Conservation (phyloP, 2,797 vertebrate genomes). For the Semotilus atromaculatus region DNA sequence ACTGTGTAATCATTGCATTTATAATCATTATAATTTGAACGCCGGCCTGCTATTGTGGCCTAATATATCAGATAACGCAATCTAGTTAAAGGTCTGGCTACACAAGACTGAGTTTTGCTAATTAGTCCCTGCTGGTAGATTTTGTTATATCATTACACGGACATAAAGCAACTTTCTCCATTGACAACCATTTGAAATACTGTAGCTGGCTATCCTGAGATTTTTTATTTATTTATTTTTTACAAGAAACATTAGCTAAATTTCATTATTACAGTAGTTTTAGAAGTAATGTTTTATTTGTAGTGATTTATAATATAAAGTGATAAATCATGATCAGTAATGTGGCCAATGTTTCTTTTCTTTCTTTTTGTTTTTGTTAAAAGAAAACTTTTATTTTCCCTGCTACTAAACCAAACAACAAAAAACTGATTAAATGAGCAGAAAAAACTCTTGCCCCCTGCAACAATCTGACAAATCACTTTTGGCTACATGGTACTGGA, state of each 20-base stretch:
- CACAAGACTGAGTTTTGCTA: background rate
- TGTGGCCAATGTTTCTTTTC: background rate
- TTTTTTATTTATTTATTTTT: background rate
- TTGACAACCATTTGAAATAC: background rate
- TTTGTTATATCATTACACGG: background rate
- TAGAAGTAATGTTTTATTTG: background rate
- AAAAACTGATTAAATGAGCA: constrained; percentile 54
- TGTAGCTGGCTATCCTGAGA: background rate
- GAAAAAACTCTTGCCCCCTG: constrained; percentile 57
- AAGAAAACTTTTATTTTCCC: background rate
- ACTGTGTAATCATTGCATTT: background rate
- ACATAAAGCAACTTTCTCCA: background rate
- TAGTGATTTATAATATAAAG: background rate
- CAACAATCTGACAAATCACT: constrained; percentile 68
- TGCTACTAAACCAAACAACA: constrained; percentile 11
- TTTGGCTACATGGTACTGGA: constrained; percentile 62
- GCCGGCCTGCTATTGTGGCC: background rate
- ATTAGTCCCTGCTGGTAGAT: background rate
- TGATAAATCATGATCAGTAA: background rate
- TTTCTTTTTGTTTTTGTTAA: background rate
- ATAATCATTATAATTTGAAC: background rate
- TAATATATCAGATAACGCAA: background rate
- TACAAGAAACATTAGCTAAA: background rate
- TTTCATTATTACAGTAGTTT: background rate
- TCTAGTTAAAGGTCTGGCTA: background rate